phyloP scores from a whole-genome alignment of 2,888 invertebrate genomes.

The Leptothorax acervorum region DNA sequence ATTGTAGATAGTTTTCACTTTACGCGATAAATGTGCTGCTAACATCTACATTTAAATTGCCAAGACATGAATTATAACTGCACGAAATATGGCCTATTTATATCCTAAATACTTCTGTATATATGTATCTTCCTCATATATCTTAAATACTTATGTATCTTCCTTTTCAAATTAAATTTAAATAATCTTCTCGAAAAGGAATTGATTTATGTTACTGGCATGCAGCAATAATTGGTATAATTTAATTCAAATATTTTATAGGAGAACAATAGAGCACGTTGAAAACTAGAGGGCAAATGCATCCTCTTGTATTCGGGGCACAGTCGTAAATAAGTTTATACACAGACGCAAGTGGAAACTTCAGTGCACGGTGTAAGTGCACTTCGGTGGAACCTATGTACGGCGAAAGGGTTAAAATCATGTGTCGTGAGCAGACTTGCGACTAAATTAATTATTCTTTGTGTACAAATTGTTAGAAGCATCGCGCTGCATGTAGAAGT shows the following conservation, averaged over 20 bases:
- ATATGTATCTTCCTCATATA: background rate
- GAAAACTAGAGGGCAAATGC: constrained; percentile 49
- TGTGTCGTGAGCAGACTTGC: constrained; percentile 43
- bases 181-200: background rate
- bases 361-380: constrained; percentile 43
- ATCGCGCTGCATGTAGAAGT: background rate
- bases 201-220: background rate
- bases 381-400: constrained; percentile 45
- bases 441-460: constrained; percentile 56
- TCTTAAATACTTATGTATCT: background rate
- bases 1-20: background rate
- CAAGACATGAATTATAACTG: background rate
- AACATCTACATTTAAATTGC: constrained; percentile 19
- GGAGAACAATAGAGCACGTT: constrained; percentile 27
- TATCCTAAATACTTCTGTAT: background rate
- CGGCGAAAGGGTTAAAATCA: constrained; percentile 52
- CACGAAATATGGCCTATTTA: background rate
- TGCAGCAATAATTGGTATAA: constrained; percentile 9
- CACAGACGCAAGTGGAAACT: constrained; percentile 49
- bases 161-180: background rate
- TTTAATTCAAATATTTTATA: constrained; percentile 30
- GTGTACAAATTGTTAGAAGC: constrained; percentile 38
- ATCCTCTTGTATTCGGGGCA: constrained; percentile 45
- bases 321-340: constrained; percentile 53
- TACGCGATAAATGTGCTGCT: constrained; percentile 8